phyloP scores from a whole-genome alignment of 2,797 vertebrate genomes.

The Intellagama lesueurii region DNA sequence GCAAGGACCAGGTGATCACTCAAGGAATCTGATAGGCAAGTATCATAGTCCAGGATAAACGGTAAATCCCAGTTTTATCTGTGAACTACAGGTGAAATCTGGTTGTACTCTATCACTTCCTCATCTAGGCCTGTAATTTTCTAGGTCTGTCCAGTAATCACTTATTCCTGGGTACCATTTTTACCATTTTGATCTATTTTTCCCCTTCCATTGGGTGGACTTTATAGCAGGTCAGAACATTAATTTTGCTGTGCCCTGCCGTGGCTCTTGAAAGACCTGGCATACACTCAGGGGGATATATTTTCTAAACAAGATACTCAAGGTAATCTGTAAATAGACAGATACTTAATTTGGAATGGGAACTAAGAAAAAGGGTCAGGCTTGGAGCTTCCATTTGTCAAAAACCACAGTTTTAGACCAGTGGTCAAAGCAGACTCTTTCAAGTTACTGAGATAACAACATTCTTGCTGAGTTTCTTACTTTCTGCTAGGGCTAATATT shows the following conservation, averaged over 20 bases:
- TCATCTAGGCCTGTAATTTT: not conserved
- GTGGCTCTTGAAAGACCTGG: not conserved
- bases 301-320: not conserved
- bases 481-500: not conserved
- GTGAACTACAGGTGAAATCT: too few species aligned
- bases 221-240: not conserved
- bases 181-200: not conserved
- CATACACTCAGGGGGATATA: not conserved
- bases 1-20: not conserved
- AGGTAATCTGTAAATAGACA: not conserved
- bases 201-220: not conserved
- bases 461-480: not conserved
- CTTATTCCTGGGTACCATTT: not conserved
- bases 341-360: not conserved
- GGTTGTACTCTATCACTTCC: not conserved
- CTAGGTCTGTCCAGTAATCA: not conserved
- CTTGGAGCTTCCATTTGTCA: conserved; percentile 26
- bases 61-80: not conserved
- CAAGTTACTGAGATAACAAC: conserved; percentile 51
- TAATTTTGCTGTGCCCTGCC: not conserved
- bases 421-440: accelerated
- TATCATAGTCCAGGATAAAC: not conserved
- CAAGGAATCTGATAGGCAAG: not conserved
- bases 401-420: conserved; percentile 38
- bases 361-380: too few species aligned